Evolutionary conservation across 2,888 invertebrate species (phyloP).

Genomic region (Exephanes ischioxanthus): DNA sequence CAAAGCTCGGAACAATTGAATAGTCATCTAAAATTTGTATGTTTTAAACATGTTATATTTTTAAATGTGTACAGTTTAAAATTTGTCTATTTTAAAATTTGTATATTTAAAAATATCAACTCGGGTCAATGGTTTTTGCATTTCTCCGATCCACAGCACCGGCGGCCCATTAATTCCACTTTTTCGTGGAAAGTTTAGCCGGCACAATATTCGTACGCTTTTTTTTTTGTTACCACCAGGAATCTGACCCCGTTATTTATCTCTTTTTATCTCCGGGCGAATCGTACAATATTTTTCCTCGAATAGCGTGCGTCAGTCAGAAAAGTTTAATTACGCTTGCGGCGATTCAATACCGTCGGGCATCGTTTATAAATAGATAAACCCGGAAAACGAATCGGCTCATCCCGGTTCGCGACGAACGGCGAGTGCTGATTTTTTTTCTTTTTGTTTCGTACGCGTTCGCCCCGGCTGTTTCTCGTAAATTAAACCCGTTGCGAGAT

Average conservation of each 20-base stretch:
- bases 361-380: slow-evolving; percentile 46
- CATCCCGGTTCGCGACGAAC: slow-evolving; percentile 31
- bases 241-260: neutral
- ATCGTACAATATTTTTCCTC: neutral
- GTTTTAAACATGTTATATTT: too few relatives aligned
- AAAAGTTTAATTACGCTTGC: slow-evolving; percentile 32
- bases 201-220: slow-evolving; percentile 13
- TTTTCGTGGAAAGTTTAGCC: neutral
- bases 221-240: neutral
- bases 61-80: too few relatives aligned
- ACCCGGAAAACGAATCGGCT: slow-evolving; percentile 51
- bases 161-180: too few relatives aligned
- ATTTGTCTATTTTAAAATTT: too few relatives aligned
- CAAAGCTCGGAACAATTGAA: too few relatives aligned
- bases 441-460: slow-evolving; percentile 7
- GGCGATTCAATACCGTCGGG: slow-evolving; percentile 19
- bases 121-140: too few relatives aligned
- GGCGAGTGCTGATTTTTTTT: neutral
- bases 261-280: neutral
- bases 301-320: slow-evolving; percentile 9
- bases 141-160: too few relatives aligned
- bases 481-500: slow-evolving; percentile 14
- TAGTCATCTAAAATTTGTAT: too few relatives aligned
- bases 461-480: slow-evolving; percentile 3
- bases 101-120: too few relatives aligned